Base-by-base conservation (phyloP, 2,888 invertebrate genomes). In the Phaonia tiefii region DNA sequence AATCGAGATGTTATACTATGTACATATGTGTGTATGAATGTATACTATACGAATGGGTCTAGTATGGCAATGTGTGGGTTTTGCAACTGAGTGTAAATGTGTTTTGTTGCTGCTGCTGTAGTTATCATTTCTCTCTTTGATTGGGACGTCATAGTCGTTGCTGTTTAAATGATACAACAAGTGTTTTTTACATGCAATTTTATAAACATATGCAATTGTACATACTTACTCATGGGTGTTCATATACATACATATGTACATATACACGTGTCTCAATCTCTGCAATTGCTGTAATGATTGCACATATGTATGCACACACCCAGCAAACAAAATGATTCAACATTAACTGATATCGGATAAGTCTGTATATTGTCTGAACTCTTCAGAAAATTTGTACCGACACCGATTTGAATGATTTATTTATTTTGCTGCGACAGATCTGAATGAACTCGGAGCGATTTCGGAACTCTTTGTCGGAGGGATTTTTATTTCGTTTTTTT, bases 141-240 rank as follows among this genome's bases (percentile, higher is more conserved):
- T 49, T n/a, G 46, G 17, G 11, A 20, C 56, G 56, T 60, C 39
- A 39, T 63, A 22, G 63, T 42, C 20, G 60, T 31, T 15, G 60
- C 11, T 20, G 20, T 20, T 44, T 17, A 69, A 65, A 58, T 46
- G 37, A 73, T 70, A 80, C 80, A 80, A 80, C 80, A 80, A 80
- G 80, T 80, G 80, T 80, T 80, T 75, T 31, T 56, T 74, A 26
- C n/a, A 56, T 49, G n/a, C 44, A 56, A 10, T 58, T 51, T 42
- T 58, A 58, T 15, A n/a, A n/a, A n/a, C n/a, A n/a, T n/a, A n/a
- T n/a, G n/a, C n/a, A n/a, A n/a, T n/a, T n/a, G 7, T 22, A 49
- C 58, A 42, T 67, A 65, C 42, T 13, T 60, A 39, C 31, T 46
- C 10, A 8, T 8, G 17, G n/a, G n/a, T 31, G 1, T 58, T 10